A percentile compares a stretch with the other conserved stretches of the same genome.
These are phyloP conservation scores for Caenorhabditis sp. DNA, from an alignment of 2,888 invertebrate genomes.

Conservation along the genomic window DNA sequence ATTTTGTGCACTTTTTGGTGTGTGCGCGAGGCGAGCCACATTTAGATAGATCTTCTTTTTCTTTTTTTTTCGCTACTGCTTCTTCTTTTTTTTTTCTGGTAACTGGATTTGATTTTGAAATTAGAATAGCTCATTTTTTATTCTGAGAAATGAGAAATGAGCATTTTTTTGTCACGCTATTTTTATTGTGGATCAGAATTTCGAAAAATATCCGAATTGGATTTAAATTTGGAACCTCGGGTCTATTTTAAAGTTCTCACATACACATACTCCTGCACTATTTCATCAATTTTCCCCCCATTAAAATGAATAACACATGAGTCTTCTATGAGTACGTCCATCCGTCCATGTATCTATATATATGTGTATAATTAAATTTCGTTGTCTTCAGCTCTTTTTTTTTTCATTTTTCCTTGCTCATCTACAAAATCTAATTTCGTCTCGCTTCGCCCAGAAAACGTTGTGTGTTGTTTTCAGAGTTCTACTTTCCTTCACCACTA, in stretches of 20 bases:
- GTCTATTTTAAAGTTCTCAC: no score
- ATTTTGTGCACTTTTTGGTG: constrained; percentile 34
- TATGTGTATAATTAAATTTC: constrained; percentile 23
- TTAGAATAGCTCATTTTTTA: no score
- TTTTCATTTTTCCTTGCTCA: constrained; percentile 10
- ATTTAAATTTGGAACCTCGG: no score
- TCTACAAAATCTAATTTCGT: neutral
- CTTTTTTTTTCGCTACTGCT: constrained; percentile 6
- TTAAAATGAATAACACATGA: neutral
- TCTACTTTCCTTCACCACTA: neutral
- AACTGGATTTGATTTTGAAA: neutral
- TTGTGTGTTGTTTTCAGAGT: no score
- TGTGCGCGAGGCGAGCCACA: constrained; percentile 9
- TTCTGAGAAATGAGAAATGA: no score
- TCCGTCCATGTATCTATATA: constrained; percentile 1
- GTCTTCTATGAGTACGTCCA: constrained; percentile 7
- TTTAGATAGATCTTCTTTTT: constrained; percentile 6
- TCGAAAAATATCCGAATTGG: no score
- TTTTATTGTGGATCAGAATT: no score
- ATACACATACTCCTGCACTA: no score
- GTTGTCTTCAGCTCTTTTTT: constrained; percentile 14
- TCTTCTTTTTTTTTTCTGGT: constrained; percentile 11
- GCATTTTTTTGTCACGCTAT: no score
- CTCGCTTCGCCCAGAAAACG: neutral
- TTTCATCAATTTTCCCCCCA: neutral